Base-by-base conservation (phyloP, 1,140 invertebrate genomes). In the Pogonus chalceus region DNA sequence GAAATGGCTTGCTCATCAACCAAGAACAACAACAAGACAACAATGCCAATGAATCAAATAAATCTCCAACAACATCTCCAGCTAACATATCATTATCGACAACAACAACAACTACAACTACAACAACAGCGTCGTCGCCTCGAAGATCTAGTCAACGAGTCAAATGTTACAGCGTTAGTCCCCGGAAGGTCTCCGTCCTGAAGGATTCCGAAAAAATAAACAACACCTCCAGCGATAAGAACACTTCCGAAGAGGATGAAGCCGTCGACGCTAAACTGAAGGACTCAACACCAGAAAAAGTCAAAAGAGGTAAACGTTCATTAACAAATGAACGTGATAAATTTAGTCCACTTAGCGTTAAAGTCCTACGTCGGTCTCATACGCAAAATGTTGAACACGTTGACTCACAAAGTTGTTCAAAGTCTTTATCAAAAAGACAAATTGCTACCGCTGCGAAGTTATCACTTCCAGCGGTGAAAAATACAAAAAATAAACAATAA, bases 321-420 rank as follows among this genome's bases (percentile, higher is more conserved):
- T 55, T 69, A 21, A 56, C 55, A 35, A 54, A 62, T 16, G 66
- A 69, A 49, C 67, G 65, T 55, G 67, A 69, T 53, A 69, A 67
- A 59, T 23, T 56, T 20, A 65, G 58, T 51, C 61, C 65, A 20
- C 57, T 60, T 24, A 66, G 64, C 24, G 64, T 69, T 9, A 69
- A 69, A 58, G 62, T 69, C 9, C 48, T 68, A 12, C 52, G 66
- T 10, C 51, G 66, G 24, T 59, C 57, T 16, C 52, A 56, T 7
- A 31, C 49, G 31, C 52, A 50, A 49, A 47, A 46, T 51, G 12
- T 55, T 23, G 7, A 21, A 43, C 37, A 51, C 23, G 12, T 23
- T 23, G 20, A 43, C 26, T 31, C 26, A 31, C 26, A 31, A 14
- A 7, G 26, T 31, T 31, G 7, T 31, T 31, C 26, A 4, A 31